Percentiles rank a stretch among this genome's conserved stretches.
These are phyloP conservation scores for Pseudomyrmex pallidus DNA, from an alignment of 1,140 invertebrate species.

Conservation along the genomic window DNA sequence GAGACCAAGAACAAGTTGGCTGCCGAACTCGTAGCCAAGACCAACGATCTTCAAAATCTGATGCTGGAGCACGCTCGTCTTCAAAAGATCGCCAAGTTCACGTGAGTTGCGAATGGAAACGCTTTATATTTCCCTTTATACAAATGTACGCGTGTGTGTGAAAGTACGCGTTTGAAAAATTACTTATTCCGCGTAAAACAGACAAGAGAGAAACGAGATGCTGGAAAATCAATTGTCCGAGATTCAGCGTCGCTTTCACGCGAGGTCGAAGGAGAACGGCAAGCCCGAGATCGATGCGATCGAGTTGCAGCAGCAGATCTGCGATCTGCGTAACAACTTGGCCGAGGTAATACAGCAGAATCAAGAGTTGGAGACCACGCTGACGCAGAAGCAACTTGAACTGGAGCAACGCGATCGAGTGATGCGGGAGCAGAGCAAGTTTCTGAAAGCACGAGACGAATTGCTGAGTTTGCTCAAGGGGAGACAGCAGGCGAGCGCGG, in stretches of 20 bases:
- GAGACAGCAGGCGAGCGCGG: slow-evolving; percentile 42
- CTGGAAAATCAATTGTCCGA: slow-evolving; percentile 69
- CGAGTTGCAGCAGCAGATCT: slow-evolving; percentile 80
- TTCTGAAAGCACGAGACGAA: slow-evolving; percentile 85
- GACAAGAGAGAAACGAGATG: slow-evolving; percentile 68
- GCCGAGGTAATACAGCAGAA: slow-evolving; percentile 82
- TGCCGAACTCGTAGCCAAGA: slow-evolving; percentile 66
- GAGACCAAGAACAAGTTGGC: slow-evolving; percentile 66
- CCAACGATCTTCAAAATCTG: slow-evolving; percentile 66
- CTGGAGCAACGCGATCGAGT: slow-evolving; percentile 85
- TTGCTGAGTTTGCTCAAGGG: slow-evolving; percentile 76
- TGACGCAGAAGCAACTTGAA: slow-evolving; percentile 84
- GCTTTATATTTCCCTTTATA: too few species aligned
- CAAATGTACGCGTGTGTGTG: background rate
- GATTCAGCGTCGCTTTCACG: slow-evolving; percentile 59
- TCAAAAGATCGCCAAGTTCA: slow-evolving; percentile 63
- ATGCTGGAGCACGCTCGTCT: slow-evolving; percentile 62
- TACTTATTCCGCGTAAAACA: slow-evolving; percentile 17
- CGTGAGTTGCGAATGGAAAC: slow-evolving; percentile 62
- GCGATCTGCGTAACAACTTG: slow-evolving; percentile 82
- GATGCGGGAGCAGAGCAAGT: slow-evolving; percentile 84
- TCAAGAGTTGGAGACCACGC: slow-evolving; percentile 82
- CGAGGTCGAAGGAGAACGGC: slow-evolving; percentile 65
- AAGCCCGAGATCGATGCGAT: slow-evolving; percentile 57
- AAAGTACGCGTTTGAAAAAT: too few species aligned